Percentiles rank a stretch among this genome's conserved stretches.
These are phyloP conservation scores for Crypturellus undulatus DNA, from an alignment of 2,113 vertebrate genomes.

Conservation along the genomic window DNA sequence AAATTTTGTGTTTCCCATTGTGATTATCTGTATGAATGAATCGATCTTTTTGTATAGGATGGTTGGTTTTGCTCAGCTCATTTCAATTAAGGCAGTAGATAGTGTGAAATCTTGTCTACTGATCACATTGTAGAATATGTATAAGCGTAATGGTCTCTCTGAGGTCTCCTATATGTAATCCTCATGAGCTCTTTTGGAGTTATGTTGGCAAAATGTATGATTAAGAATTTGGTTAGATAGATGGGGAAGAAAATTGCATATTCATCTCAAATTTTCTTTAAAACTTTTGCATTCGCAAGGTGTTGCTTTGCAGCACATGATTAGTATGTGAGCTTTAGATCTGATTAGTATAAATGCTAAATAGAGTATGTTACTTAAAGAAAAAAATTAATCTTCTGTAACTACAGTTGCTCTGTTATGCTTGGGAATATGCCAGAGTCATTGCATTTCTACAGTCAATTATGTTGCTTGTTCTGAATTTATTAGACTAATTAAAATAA, in stretches of 20 bases:
- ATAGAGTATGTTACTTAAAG: background rate
- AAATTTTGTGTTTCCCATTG: background rate
- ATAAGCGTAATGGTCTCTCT: background rate
- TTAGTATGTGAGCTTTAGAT: background rate
- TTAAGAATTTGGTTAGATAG: background rate
- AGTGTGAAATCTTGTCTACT: background rate
- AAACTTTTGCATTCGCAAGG: background rate
- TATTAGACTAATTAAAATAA: background rate
- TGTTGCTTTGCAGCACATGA: background rate
- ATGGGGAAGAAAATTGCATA: background rate
- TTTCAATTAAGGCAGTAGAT: background rate
- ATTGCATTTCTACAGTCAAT: background rate
- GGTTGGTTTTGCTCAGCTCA: background rate
- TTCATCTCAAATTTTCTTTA: background rate
- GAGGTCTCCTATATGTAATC: background rate
- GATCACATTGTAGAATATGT: background rate
- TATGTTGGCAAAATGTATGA: background rate
- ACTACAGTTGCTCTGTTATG: background rate
- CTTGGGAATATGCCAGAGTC: background rate
- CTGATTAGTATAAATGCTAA: background rate
- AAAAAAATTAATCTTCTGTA: background rate
- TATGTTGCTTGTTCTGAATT: background rate
- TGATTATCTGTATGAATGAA: background rate
- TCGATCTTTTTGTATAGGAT: background rate
- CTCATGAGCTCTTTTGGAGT: background rate